Conservation (phyloP, 2,113 vertebrate species). For the Leptodactylus fuscus region DNA sequence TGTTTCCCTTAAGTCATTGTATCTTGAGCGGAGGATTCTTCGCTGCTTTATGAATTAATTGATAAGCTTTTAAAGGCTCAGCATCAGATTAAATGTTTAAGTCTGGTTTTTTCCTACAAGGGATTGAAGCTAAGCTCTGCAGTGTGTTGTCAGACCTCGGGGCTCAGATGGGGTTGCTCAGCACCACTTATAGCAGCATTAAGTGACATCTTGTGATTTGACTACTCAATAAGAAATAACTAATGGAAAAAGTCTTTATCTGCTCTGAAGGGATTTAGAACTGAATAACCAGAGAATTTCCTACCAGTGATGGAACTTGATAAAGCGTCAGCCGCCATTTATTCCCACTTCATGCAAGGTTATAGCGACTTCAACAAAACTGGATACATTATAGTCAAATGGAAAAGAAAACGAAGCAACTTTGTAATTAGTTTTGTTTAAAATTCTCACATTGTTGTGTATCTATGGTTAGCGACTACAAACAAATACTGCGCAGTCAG, state of each 20-base stretch:
- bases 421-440: not conserved
- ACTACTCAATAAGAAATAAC: slow-evolving; percentile 4
- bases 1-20: slow-evolving; percentile 23
- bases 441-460: not conserved
- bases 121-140: slow-evolving; percentile 42
- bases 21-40: slow-evolving; percentile 34
- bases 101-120: slow-evolving; percentile 16
- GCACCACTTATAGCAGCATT: slow-evolving; percentile 5
- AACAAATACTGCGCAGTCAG: not conserved
- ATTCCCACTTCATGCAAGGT: not conserved
- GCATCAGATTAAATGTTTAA: slow-evolving; percentile 49
- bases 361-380: not conserved
- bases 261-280: not conserved
- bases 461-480: slow-evolving; percentile 6
- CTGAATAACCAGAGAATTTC: not conserved
- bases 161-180: slow-evolving; percentile 17
- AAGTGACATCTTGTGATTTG: slow-evolving; percentile 45
- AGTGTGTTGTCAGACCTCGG: slow-evolving; percentile 26
- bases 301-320: not conserved
- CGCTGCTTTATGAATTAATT: slow-evolving; percentile 45
- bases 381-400: not conserved
- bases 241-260: slow-evolving; percentile 8
- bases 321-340: not conserved
- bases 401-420: not conserved
- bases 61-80: slow-evolving; percentile 57